These are phyloP conservation scores for Lamellibrachia satsuma DNA, from an alignment of 2,888 invertebrate species.

Conservation along the genomic window DNA sequence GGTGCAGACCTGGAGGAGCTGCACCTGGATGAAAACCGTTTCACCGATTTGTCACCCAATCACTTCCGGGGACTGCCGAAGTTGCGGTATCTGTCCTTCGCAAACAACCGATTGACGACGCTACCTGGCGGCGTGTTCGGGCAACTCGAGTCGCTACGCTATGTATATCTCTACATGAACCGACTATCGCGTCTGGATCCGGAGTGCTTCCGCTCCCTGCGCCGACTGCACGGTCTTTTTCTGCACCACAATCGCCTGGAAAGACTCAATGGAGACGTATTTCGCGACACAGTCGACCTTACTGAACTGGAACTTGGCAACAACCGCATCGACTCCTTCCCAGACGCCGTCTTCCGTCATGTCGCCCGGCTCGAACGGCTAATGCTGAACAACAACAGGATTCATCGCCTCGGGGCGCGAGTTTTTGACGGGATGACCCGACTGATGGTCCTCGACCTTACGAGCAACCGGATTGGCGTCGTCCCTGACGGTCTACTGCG, in stretches of 20 bases:
- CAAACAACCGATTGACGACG: background rate
- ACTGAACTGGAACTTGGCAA: slow-evolving; percentile 18
- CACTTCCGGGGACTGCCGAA: background rate
- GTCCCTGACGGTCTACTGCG: slow-evolving; percentile 19
- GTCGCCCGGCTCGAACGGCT: background rate
- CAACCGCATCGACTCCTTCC: slow-evolving; percentile 18
- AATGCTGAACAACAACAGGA: background rate
- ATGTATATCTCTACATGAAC: background rate
- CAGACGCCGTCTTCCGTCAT: slow-evolving; percentile 18
- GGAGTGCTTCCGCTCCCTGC: background rate
- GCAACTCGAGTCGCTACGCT: background rate
- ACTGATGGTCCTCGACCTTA: background rate
- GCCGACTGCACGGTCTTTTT: background rate
- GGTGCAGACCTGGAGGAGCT: background rate
- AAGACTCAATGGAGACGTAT: background rate
- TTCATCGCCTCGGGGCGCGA: background rate
- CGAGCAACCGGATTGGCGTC: slow-evolving; percentile 20
- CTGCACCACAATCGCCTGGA: slow-evolving; percentile 17
- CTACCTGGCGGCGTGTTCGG: background rate
- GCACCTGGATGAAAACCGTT: background rate
- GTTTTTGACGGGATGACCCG: background rate
- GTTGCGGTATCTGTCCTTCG: background rate
- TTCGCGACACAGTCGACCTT: background rate
- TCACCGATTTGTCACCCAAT: background rate
- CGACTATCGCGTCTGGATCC: background rate